Evolutionary conservation across 2,888 invertebrate genomes (phyloP).

Genomic region (Eilema griseolum): DNA sequence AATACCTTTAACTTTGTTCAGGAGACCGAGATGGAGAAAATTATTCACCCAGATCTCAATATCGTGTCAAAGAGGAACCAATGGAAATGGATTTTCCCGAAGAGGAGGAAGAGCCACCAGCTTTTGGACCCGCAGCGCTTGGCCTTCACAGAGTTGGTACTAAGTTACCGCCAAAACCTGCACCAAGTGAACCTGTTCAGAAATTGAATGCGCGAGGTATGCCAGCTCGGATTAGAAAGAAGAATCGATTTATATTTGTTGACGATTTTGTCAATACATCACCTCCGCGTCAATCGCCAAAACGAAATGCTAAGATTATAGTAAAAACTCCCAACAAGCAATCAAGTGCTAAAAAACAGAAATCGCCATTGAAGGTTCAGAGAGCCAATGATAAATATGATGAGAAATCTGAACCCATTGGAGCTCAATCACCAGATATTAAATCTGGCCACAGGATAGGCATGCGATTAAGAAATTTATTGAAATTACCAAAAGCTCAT

Average conservation of each 20-base stretch:
- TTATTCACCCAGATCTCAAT: constrained; percentile 64
- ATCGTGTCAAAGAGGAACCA: constrained; percentile 86
- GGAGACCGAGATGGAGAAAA: constrained; percentile 70
- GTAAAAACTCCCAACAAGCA: constrained; percentile 78
- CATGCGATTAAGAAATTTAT: constrained; percentile 94
- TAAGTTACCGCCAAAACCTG: constrained; percentile 90
- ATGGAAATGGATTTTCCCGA: constrained; percentile 89
- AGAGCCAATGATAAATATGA: constrained; percentile 76
- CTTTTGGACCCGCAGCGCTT: constrained; percentile 92
- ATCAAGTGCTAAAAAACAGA: constrained; percentile 80
- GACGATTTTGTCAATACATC: constrained; percentile 94
- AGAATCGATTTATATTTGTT: constrained; percentile 95
- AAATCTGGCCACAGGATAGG: constrained; percentile 96
- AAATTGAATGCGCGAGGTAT: constrained; percentile 94
- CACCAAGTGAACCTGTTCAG: constrained; percentile 92
- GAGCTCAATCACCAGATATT: constrained; percentile 90
- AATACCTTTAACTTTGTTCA: constrained; percentile 57
- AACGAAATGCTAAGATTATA: constrained; percentile 88
- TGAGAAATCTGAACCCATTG: constrained; percentile 76
- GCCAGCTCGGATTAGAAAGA: constrained; percentile 96
- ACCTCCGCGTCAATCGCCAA: constrained; percentile 91
- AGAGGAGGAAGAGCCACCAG: constrained; percentile 90
- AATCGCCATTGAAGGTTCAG: constrained; percentile 85
- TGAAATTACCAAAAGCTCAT: constrained; percentile 99
- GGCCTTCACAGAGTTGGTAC: constrained; percentile 94